Conservation (phyloP, 2,113 vertebrate species). For the Orycteropus afer region DNA sequence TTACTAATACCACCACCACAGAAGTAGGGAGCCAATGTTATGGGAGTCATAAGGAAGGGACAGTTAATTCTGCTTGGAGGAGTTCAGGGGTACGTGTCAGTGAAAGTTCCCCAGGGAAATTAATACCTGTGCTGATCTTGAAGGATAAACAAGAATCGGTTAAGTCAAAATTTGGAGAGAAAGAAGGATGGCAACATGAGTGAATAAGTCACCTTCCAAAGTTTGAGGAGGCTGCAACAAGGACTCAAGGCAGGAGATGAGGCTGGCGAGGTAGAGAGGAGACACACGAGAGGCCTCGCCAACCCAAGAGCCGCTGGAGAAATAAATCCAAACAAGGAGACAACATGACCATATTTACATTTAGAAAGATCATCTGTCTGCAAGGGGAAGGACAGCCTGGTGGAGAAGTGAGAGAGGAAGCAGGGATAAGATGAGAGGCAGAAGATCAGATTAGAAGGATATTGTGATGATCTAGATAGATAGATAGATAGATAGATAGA, state of each 20-base stretch:
- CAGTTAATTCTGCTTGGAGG: background rate
- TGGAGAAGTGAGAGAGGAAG: background rate
- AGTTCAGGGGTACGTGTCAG: background rate
- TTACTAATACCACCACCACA: background rate
- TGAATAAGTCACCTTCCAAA: background rate
- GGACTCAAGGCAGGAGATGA: background rate
- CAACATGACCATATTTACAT: conserved; percentile 3
- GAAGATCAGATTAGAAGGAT: background rate
- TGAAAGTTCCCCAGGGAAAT: background rate
- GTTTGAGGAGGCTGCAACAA: background rate
- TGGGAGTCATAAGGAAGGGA: background rate
- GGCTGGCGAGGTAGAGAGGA: background rate
- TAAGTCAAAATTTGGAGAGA: background rate
- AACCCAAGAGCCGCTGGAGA: background rate
- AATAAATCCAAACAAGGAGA: conserved; percentile 38
- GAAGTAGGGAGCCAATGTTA: background rate
- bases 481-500: no score
- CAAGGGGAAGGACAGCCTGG: background rate
- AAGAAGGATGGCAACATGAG: background rate
- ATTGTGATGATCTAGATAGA: background rate
- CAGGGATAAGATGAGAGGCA: background rate
- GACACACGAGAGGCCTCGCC: background rate
- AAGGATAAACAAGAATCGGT: background rate
- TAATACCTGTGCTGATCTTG: background rate
- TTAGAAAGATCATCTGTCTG: background rate